Base-by-base conservation (phyloP, 2,797 vertebrate species). In the Melanotaenia maccullochi region DNA sequence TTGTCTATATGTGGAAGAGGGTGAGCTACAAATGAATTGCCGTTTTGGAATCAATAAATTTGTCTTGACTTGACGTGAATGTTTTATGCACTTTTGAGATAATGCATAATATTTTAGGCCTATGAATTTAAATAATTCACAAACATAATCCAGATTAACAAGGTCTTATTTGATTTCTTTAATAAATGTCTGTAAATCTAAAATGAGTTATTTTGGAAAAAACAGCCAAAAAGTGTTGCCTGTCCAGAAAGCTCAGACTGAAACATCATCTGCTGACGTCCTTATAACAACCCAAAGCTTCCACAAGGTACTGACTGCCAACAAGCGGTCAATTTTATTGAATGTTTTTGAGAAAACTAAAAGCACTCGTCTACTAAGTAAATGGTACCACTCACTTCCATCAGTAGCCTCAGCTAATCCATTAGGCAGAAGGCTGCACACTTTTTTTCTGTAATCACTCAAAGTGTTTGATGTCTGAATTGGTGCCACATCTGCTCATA, bases 291-390 rank as follows among this genome's bases (percentile, higher is more conserved):
- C 9, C 13, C 30, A 3, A 13, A 60, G 56, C 55, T 38, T 71
- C 35, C 42, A 65, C 24, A 8, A 35, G 18, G 35, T 20, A 8
- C 18, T 40, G 25, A 67, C 35, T 35, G 32, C 7, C n/a, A 47
- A 33, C 51, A 33, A 69, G 28, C 16, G 20, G 49, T 61, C 0
- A 1, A 60, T 81, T 73, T 30, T 60, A 73, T 65, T 58, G 55
- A 82, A 64, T 6, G 18, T 20, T 44, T 44, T 44, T 7, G 20
- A n/a, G 2, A 47, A 20, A n/a, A 47, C 18, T 47, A 47, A 47
- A n/a, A 47, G 44, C 20, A 47, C 20, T 20, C 7, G 20, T 47
- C 20, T 47, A 20, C 18, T 20, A 47, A 47, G 44, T 20, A 20
- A 47, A 47, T 14, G 20, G 18, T 47, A 20, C 44, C 44, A 47